A percentile compares a stretch with the other conserved stretches of the same genome.
These are phyloP conservation scores for Ciconia stormi DNA, from an alignment of 2,113 vertebrate genomes.

Conservation along the genomic window DNA sequence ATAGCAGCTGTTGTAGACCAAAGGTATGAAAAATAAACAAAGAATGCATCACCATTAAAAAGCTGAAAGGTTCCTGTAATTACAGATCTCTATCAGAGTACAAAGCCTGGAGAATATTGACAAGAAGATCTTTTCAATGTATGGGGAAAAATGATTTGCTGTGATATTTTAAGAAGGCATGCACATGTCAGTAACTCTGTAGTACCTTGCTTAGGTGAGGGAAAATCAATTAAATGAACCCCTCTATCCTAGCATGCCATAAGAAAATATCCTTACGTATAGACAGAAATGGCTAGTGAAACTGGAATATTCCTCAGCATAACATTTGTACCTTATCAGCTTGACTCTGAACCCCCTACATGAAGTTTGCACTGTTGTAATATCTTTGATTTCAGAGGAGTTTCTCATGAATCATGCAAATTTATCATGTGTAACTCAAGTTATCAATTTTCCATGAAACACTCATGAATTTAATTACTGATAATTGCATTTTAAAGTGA, in stretches of 20 bases:
- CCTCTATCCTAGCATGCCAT: not conserved
- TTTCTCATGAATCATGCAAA: not conserved
- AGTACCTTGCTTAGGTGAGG: not conserved
- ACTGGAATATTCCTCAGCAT: not conserved
- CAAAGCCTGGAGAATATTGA: not conserved
- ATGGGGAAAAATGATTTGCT: not conserved
- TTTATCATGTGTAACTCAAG: not conserved
- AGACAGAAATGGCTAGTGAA: not conserved
- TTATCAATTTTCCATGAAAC: not conserved
- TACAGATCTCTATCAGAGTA: not conserved
- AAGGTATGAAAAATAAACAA: slow-evolving; percentile 31
- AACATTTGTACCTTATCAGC: not conserved
- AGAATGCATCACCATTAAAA: not conserved
- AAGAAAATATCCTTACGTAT: not conserved
- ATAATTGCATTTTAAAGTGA: not conserved
- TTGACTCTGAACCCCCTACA: not conserved
- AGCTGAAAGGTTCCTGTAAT: slow-evolving; percentile 3
- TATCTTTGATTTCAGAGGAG: not conserved
- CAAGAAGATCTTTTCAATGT: not conserved
- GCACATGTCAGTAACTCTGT: not conserved
- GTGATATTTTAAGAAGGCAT: not conserved
- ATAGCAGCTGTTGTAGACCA: slow-evolving; percentile 12
- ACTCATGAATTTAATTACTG: slow-evolving; percentile 13
- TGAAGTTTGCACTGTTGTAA: not conserved
- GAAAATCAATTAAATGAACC: not conserved